A percentile compares a stretch with the other conserved stretches of the same genome.
These are phyloP conservation scores for Perognathus longimembris DNA, from an alignment of 2,113 vertebrate species.

Conservation along the genomic window DNA sequence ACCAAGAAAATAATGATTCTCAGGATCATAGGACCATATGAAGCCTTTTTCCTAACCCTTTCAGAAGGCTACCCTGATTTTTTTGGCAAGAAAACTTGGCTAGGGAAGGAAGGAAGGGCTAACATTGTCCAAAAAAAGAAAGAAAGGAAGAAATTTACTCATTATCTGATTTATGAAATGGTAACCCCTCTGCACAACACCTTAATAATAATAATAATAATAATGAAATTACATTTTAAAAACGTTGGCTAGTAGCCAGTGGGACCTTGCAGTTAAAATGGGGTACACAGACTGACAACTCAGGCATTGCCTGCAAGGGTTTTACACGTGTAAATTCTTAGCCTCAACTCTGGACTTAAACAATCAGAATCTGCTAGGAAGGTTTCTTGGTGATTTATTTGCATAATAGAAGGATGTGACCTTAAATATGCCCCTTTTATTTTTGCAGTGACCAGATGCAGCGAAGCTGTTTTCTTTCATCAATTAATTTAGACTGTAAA, in stretches of 20 bases:
- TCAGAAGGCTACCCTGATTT: neutral
- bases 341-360: neutral
- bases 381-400: neutral
- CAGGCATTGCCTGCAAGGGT: neutral
- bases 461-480: neutral
- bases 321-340: constrained; percentile 2
- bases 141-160: no score
- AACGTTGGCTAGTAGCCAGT: neutral
- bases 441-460: neutral
- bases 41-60: neutral
- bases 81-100: neutral
- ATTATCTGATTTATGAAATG: no score
- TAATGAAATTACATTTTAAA: no score
- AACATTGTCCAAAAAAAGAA: no score
- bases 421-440: neutral
- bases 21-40: neutral
- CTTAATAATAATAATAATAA: no score
- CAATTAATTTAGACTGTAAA: neutral
- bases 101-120: neutral
- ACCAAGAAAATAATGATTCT: neutral
- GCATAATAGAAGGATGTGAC: neutral
- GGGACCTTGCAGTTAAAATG: neutral
- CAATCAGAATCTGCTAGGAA: neutral
- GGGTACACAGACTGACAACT: neutral
- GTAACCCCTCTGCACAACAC: no score